Conservation (phyloP, 2,113 vertebrate species). For the Azemiops feae region DNA sequence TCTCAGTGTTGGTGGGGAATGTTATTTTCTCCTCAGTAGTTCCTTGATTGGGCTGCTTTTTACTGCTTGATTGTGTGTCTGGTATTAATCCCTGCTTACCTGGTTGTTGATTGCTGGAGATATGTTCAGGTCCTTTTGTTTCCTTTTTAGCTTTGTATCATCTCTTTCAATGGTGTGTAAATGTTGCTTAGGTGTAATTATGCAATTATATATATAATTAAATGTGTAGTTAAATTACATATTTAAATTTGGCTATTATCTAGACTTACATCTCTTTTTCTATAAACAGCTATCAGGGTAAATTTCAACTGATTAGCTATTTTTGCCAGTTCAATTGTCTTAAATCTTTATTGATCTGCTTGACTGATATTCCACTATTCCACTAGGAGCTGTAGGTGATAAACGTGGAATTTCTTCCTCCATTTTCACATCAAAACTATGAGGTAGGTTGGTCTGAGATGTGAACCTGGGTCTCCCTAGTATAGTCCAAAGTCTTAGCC, state of each 20-base stretch:
- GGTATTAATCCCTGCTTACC: not conserved
- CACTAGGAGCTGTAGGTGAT: not conserved
- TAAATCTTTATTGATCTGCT: not conserved
- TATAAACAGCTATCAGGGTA: not conserved
- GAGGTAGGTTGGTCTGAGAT: not conserved
- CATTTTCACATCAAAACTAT: not conserved
- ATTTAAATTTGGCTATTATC: not conserved
- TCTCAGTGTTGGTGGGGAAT: not conserved
- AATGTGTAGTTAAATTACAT: not conserved
- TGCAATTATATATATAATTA: not conserved
- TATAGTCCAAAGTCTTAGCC: not conserved
- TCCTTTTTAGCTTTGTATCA: not conserved
- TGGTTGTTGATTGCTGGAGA: not conserved
- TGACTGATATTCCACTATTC: not conserved
- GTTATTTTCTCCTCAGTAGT: not conserved
- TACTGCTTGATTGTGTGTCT: not conserved
- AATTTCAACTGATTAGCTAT: slow-evolving; percentile 35
- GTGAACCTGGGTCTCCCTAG: not conserved
- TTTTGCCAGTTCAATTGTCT: not conserved
- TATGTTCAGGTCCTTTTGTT: not conserved
- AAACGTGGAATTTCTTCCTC: not conserved
- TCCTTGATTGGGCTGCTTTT: not conserved
- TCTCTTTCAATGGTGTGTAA: not conserved
- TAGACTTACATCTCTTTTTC: not conserved
- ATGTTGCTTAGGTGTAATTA: not conserved